These are phyloP conservation scores for Pseudorhiza aurosa DNA, from an alignment of 30 jellyfish, hydroid and myxozoan genomes.

Conservation along the genomic window DNA sequence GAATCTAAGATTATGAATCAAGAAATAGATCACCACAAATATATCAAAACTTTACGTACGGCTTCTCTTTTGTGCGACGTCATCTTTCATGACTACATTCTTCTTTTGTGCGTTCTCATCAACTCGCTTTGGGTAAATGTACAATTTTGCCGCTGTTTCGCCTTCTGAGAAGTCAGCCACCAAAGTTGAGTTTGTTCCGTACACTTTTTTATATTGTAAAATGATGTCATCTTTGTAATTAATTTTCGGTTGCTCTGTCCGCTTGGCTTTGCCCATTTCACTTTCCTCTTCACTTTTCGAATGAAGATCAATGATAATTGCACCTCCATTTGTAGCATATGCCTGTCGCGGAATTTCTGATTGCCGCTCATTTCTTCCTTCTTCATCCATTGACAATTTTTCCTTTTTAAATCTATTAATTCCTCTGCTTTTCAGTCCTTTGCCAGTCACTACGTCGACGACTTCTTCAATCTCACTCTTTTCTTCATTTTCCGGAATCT, in stretches of 20 bases:
- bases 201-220: constrained; percentile 41
- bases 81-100: constrained; percentile 40
- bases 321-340: not conserved
- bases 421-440: not conserved
- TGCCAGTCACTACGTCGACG: not conserved
- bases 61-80: constrained; percentile 48
- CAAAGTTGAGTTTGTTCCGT: constrained; percentile 52
- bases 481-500: not conserved
- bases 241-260: constrained; percentile 1
- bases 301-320: constrained; percentile 43
- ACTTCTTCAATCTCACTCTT: not conserved
- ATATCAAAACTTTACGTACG: constrained; percentile 13
- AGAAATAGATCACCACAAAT: too few species aligned
- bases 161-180: constrained; percentile 90
- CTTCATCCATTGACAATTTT: not conserved
- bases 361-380: not conserved
- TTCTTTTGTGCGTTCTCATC: constrained; percentile 39
- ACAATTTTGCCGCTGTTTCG: constrained; percentile 62
- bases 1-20: too few species aligned
- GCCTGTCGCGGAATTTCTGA: not conserved
- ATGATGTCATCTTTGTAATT: constrained; percentile 31
- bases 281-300: constrained; percentile 2
- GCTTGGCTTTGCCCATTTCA: constrained; percentile 31
- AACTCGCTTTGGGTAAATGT: constrained; percentile 33
- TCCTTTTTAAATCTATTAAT: not conserved